Evolutionary conservation across 2,797 vertebrate species (phyloP).

Genomic region (Spinibarbus caldwelli): DNA sequence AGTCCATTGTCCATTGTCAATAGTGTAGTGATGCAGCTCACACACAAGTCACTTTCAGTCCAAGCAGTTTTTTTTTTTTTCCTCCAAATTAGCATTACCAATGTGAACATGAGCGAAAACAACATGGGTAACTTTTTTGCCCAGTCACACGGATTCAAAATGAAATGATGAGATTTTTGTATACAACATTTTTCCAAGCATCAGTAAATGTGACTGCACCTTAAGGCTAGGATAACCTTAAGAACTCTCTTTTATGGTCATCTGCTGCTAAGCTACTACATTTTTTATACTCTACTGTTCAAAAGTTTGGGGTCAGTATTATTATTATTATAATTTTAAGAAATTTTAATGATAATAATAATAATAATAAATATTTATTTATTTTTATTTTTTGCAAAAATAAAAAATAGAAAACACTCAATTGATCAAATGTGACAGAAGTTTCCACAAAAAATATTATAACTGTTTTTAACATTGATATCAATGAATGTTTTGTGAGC

Average conservation of each 20-base stretch:
- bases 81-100: not conserved
- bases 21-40: not conserved
- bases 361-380: too few species aligned
- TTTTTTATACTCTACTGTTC: too few species aligned
- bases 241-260: slow-evolving; percentile 4
- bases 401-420: too few species aligned
- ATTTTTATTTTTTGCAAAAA: not conserved
- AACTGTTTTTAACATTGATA: not conserved
- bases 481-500: not conserved
- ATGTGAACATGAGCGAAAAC: not conserved
- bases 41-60: not conserved
- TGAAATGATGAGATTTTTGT: not conserved
- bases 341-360: too few species aligned
- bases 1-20: not conserved
- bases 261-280: not conserved
- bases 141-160: not conserved
- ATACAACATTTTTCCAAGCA: not conserved
- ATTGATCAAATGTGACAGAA: not conserved
- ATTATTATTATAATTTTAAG: too few species aligned
- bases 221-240: not conserved
- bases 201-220: not conserved
- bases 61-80: not conserved
- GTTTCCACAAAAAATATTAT: not conserved
- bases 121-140: not conserved
- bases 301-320: too few species aligned